Base-by-base conservation (phyloP, 2,113 vertebrate species). In the Phaethornis superciliosus region DNA sequence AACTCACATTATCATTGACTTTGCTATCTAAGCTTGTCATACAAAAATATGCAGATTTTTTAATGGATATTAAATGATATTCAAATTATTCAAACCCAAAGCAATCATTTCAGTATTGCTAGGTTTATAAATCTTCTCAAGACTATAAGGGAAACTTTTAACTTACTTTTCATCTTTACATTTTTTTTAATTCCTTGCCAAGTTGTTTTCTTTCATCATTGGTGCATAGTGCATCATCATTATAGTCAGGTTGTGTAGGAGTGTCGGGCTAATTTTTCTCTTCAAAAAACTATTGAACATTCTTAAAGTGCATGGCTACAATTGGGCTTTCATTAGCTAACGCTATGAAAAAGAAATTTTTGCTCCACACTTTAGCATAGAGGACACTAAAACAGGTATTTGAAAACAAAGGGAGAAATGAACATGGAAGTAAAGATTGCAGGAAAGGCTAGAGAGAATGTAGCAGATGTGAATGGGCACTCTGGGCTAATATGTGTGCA, bases 181-280 rank as follows among this genome's bases (percentile, higher is more conserved):
- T n/a, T 89, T 89, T 59, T 89, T 90, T 89, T 62, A 80, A 74
- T 85, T 95, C 47, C 21, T 88, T 95, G 77, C 77, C 84, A 96
- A 83, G 88, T 88, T 0, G 1, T 90, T 91, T 94, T 80, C 58
- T 96, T 95, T 95, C 71, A 85, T 91, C 55, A 1, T 82, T 74
- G 47, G 67, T 56, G 63, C 18, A 72, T 11, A 65, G 5, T 6
- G 35, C 24, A 69, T 40, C 59, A 88, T 63, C 56, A 49, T 70
- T 70, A 77, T 22, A 83, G 16, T 49, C 65, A 72, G 49, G 28
- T 37, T 93, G 22, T 81, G 65, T 76, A 94, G 89, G 51, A 63
- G 3, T 9, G 5, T 4, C 72, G 20, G 59, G 11, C 9, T 85
- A 35, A 82, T 62, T 69, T 93, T 89, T 58, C 62, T 86, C 55